Conservation (phyloP, 2,888 invertebrate species). For the Leptinotarsa rubiginosa region DNA sequence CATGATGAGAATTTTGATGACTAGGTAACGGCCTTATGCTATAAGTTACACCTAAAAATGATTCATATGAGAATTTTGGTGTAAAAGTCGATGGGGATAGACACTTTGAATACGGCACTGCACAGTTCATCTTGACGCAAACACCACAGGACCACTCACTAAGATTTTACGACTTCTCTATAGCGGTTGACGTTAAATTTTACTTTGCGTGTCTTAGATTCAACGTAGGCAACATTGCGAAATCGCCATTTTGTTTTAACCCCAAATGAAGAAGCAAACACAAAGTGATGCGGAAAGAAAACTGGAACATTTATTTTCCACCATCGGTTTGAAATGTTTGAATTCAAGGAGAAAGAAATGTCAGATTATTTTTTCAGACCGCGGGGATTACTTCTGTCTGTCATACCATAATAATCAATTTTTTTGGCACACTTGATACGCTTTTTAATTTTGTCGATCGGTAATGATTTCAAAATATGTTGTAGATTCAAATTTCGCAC, state of each 20-base stretch:
- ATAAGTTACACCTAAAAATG: slow-evolving; percentile 60
- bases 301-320: too few species aligned
- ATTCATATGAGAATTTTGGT: slow-evolving; percentile 34
- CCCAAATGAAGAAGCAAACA: neutral
- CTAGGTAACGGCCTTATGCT: slow-evolving; percentile 52
- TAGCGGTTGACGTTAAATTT: slow-evolving; percentile 48
- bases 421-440: too few species aligned
- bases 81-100: slow-evolving; percentile 31
- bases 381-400: too few species aligned
- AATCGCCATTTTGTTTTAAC: slow-evolving; percentile 12
- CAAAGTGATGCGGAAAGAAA: too few species aligned
- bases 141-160: slow-evolving; percentile 45
- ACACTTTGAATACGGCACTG: slow-evolving; percentile 38
- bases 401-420: too few species aligned
- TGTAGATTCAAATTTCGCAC: too few species aligned
- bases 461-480: too few species aligned
- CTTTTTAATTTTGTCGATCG: too few species aligned
- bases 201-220: slow-evolving; percentile 48
- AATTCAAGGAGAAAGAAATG: too few species aligned
- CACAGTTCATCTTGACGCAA: slow-evolving; percentile 33
- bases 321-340: too few species aligned
- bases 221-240: slow-evolving; percentile 27
- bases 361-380: too few species aligned
- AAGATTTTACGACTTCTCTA: slow-evolving; percentile 48
- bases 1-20: slow-evolving; percentile 57